Conservation (phyloP, 2,797 vertebrate genomes). For the Xenentodon cancila region DNA sequence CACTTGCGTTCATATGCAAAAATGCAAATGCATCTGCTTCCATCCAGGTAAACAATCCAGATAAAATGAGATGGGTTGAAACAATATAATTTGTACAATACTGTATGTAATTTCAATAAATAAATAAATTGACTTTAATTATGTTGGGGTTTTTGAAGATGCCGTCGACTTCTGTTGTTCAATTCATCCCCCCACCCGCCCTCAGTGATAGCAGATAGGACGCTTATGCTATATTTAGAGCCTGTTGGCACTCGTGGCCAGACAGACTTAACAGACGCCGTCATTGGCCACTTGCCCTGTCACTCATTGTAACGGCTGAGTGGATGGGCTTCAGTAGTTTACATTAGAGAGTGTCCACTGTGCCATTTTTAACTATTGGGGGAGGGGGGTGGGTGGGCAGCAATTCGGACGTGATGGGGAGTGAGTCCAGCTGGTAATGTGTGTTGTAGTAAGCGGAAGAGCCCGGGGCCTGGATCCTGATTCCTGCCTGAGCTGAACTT, state of each 20-base stretch:
- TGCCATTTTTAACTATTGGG: conserved; percentile 78
- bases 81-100: conserved; percentile 32
- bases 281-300: conserved; percentile 74
- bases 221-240: conserved; percentile 76
- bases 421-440: conserved; percentile 55
- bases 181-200: conserved; percentile 56
- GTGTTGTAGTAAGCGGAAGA: conserved; percentile 63
- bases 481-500: conserved; percentile 28
- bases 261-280: conserved; percentile 54
- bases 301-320: conserved; percentile 67
- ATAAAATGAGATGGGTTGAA: conserved; percentile 42
- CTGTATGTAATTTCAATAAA: conserved; percentile 52
- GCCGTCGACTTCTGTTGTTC: conserved; percentile 67
- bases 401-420: conserved; percentile 59
- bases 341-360: conserved; percentile 69
- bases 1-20: neutral
- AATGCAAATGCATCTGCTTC: conserved; percentile 20
- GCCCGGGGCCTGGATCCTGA: conserved; percentile 47
- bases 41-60: conserved; percentile 47
- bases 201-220: conserved; percentile 78
- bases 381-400: conserved; percentile 25
- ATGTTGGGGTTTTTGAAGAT: conserved; percentile 42
- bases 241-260: conserved; percentile 65
- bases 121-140: conserved; percentile 50
- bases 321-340: conserved; percentile 69